Evolutionary conservation across 2,797 vertebrate species (phyloP).

Genomic region (Danio jaintianensis): DNA sequence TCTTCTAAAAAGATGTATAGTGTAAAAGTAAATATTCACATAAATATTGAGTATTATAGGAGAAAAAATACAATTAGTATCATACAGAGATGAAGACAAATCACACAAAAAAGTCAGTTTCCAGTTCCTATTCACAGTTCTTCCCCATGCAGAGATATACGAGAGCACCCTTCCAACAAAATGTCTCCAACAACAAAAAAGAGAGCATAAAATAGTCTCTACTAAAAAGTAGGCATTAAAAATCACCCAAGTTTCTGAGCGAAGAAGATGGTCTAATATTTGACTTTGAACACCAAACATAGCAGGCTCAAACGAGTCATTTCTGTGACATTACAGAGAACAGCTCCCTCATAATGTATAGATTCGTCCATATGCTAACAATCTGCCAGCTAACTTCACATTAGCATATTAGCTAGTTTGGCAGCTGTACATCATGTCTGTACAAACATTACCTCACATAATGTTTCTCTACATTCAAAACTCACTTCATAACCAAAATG

Average conservation of each 20-base stretch:
- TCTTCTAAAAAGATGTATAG: conserved; percentile 57
- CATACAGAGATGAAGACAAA: conserved; percentile 72
- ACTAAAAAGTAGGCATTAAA: conserved; percentile 61
- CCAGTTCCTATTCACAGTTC: conserved; percentile 69
- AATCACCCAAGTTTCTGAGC: conserved; percentile 66
- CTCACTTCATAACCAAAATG: conserved; percentile 48
- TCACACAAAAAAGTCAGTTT: conserved; percentile 70
- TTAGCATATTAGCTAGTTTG: conserved; percentile 59
- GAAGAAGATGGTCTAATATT: conserved; percentile 64
- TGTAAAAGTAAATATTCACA: conserved; percentile 64
- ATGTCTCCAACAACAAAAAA: not conserved
- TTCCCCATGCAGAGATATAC: conserved; percentile 68
- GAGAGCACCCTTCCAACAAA: conserved; percentile 55
- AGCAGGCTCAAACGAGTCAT: conserved; percentile 66
- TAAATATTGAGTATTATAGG: conserved; percentile 71
- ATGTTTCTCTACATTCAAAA: conserved; percentile 34
- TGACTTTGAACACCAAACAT: conserved; percentile 48
- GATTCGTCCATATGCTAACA: conserved; percentile 59
- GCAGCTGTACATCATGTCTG: conserved; percentile 59
- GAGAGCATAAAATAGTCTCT: conserved; percentile 55
- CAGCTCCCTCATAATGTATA: conserved; percentile 73
- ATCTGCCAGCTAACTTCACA: conserved; percentile 33
- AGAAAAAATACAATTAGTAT: conserved; percentile 68
- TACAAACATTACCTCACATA: conserved; percentile 21
- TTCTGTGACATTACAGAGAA: conserved; percentile 71